These are phyloP conservation scores for Perognathus longimembris DNA, from an alignment of 2,113 vertebrate species.

Conservation along the genomic window DNA sequence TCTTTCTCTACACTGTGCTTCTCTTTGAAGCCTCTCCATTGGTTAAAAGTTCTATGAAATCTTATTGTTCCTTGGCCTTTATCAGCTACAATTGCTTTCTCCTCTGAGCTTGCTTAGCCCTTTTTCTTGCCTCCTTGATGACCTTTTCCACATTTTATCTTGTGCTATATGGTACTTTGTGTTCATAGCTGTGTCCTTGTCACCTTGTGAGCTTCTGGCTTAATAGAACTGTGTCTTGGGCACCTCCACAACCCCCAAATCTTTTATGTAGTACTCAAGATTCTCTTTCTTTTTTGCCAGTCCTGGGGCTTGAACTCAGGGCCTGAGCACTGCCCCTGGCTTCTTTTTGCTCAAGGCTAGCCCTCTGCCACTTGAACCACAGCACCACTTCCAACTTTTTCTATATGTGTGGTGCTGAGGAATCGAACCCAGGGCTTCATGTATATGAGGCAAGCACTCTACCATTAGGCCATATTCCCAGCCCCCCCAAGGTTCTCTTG, in stretches of 20 bases:
- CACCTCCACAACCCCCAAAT: neutral
- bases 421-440: too few relatives aligned
- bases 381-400: too few relatives aligned
- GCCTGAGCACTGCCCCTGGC: too few relatives aligned
- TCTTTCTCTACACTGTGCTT: neutral
- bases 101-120: neutral
- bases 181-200: neutral
- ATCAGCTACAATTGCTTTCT: neutral
- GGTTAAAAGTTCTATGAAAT: slow-evolving; percentile 14
- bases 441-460: too few relatives aligned
- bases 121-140: slow-evolving; percentile 24
- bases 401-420: too few relatives aligned
- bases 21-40: neutral
- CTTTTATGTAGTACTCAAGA: neutral
- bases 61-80: slow-evolving; percentile 26
- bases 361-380: too few relatives aligned
- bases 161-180: neutral
- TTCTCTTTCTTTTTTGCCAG: too few relatives aligned
- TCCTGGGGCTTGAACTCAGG: too few relatives aligned
- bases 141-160: neutral
- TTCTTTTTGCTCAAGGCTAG: too few relatives aligned
- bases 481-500: neutral
- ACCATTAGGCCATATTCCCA: too few relatives aligned
- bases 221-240: neutral
- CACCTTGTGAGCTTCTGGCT: neutral